phyloP scores from a whole-genome alignment of 2,797 vertebrate species.

The Pangasius krempfi region DNA sequence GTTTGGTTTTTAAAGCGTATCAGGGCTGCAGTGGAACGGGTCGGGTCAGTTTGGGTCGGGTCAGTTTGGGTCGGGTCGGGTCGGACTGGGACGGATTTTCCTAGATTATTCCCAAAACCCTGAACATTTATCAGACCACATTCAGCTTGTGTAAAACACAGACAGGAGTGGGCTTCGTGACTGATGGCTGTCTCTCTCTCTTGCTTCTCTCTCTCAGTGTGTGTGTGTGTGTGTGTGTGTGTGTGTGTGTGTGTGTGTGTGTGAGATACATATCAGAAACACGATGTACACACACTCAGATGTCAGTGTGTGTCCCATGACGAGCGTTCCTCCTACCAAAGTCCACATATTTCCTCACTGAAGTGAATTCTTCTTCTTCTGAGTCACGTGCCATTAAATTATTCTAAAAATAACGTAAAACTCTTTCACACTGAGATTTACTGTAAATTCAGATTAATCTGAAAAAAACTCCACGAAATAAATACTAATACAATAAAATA shows the following conservation, averaged over 20 bases:
- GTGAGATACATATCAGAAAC: too few species aligned
- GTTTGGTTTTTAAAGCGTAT: constrained; percentile 44
- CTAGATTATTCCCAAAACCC: constrained; percentile 19
- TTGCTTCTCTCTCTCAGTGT: not conserved
- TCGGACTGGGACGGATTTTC: constrained; percentile 35
- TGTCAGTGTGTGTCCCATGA: too few species aligned
- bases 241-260: not conserved
- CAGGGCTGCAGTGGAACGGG: not conserved
- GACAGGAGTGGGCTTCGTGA: constrained; percentile 45
- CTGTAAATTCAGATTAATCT: not conserved
- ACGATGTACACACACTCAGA: too few species aligned
- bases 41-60: constrained; percentile 1
- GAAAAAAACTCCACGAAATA: not conserved
- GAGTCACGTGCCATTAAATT: not conserved
- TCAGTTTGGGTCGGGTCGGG: not conserved
- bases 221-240: not conserved
- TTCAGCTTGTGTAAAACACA: constrained; percentile 53
- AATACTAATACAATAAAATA: not conserved
- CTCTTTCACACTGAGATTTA: not conserved
- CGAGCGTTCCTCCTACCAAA: too few species aligned
- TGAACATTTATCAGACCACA: constrained; percentile 56
- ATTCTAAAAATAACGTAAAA: not conserved
- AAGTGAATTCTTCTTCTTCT: not conserved
- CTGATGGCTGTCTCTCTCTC: constrained; percentile 46
- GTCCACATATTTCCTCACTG: too few species aligned